Conservation (phyloP, 35 echinoderm and acorn worm species). For the Ophiothrix spiculata region DNA sequence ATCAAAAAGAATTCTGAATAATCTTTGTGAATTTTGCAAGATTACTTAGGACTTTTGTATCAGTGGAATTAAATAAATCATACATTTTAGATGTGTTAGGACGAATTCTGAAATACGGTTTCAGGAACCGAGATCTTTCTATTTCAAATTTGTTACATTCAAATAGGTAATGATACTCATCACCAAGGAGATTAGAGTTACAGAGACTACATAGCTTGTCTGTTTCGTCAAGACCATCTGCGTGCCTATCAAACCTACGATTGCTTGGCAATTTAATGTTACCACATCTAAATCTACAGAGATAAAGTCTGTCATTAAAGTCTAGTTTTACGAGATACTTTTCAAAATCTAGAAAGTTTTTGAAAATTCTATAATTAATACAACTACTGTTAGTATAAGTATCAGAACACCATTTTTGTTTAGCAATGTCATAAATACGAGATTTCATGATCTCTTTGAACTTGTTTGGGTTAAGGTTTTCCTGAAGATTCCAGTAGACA, state of each 20-base stretch:
- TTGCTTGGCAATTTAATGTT: background rate
- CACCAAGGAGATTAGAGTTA: background rate
- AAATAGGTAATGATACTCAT: background rate
- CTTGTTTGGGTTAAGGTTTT: background rate
- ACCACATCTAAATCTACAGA: slow-evolving; percentile 5
- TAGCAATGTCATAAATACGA: background rate
- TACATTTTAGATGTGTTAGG: background rate
- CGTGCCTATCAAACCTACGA: background rate
- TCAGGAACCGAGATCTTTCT: background rate
- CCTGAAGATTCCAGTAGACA: background rate
- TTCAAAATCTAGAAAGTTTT: background rate
- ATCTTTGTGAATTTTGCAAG: background rate
- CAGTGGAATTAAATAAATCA: background rate
- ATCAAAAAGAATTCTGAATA: background rate
- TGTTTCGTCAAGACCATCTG: background rate
- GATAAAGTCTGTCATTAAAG: background rate
- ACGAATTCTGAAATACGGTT: background rate
- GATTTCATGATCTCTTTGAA: background rate
- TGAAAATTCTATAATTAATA: background rate
- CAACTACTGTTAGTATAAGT: background rate
- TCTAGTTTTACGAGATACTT: background rate
- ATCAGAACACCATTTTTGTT: background rate
- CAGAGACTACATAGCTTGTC: background rate
- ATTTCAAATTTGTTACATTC: background rate
- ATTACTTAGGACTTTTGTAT: background rate